phyloP scores from a whole-genome alignment of 2,888 invertebrate species.

The Chymomyza caudatula region DNA sequence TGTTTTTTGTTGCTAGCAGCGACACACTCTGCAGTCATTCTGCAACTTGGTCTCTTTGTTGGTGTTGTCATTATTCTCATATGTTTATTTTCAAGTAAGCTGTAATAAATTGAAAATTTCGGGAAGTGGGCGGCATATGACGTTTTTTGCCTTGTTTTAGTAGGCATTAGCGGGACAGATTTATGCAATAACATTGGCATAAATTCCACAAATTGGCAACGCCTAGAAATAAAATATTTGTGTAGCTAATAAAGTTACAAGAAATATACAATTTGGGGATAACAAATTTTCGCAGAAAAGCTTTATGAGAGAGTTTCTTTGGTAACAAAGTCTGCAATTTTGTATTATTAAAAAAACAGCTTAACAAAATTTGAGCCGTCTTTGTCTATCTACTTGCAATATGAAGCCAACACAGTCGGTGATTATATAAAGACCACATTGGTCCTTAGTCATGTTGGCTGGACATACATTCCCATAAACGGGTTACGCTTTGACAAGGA shows the following conservation, averaged over 20 bases:
- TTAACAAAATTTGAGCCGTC: no score
- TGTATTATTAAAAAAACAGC: no score
- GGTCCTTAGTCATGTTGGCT: no score
- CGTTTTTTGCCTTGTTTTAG: neutral
- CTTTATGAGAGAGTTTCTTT: no score
- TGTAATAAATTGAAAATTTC: constrained; percentile 38
- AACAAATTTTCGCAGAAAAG: neutral
- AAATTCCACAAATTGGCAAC: neutral
- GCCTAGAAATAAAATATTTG: neutral
- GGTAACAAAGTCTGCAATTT: no score
- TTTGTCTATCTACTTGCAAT: no score
- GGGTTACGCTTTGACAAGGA: no score
- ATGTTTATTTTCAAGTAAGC: constrained; percentile 44
- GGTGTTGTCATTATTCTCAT: constrained; percentile 19
- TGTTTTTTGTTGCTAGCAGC: neutral
- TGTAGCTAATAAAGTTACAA: neutral
- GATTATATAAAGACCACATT: no score
- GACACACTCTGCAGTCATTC: neutral
- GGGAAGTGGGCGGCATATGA: neutral
- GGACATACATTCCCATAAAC: no score
- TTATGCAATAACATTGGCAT: neutral
- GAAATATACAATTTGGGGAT: neutral
- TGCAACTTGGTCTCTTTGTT: constrained; percentile 14
- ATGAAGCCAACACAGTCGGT: no score
- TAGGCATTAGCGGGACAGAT: neutral